Percentiles rank a stretch among this genome's conserved stretches.
Conservation (phyloP, 1,140 invertebrate species). For the Drosophila leontia region DNA sequence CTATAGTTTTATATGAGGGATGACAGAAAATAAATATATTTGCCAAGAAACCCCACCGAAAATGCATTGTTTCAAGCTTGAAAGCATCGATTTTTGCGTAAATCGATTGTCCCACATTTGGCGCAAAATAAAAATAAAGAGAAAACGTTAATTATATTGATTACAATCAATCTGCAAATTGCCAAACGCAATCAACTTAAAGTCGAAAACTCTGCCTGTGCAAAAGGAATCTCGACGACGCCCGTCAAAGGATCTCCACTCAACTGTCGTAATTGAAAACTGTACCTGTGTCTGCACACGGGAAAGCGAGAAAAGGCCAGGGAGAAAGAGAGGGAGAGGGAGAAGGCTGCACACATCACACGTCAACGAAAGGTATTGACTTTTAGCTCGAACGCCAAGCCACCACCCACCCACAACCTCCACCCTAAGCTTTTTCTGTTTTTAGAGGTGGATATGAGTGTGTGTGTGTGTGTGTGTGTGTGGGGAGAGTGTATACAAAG, state of each 20-base stretch:
- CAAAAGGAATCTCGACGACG: slow-evolving; percentile 25
- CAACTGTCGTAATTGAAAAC: slow-evolving; percentile 73
- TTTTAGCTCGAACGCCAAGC: slow-evolving; percentile 62
- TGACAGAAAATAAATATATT: too few species aligned
- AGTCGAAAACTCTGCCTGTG: slow-evolving; percentile 32
- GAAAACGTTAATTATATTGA: slow-evolving; percentile 42
- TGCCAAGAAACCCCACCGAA: background rate
- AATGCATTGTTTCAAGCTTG: background rate
- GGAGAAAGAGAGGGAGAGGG: background rate
- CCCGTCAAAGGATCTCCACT: slow-evolving; percentile 69
- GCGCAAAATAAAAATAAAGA: background rate
- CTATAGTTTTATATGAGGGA: too few species aligned
- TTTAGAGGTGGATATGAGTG: slow-evolving; percentile 12
- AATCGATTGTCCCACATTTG: slow-evolving; percentile 32
- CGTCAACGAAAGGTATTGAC: slow-evolving; percentile 75
- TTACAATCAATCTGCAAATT: slow-evolving; percentile 52
- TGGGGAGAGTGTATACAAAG: background rate
- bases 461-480: background rate
- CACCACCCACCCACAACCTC: slow-evolving; percentile 9
- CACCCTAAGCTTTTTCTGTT: slow-evolving; percentile 17
- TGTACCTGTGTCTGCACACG: slow-evolving; percentile 53
- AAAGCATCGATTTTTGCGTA: slow-evolving; percentile 11
- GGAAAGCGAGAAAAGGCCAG: background rate
- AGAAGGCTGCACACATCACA: slow-evolving; percentile 39
- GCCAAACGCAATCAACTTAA: slow-evolving; percentile 49